These are phyloP conservation scores for Alosa alosa DNA, from an alignment of 2,113 vertebrate species.

Conservation along the genomic window DNA sequence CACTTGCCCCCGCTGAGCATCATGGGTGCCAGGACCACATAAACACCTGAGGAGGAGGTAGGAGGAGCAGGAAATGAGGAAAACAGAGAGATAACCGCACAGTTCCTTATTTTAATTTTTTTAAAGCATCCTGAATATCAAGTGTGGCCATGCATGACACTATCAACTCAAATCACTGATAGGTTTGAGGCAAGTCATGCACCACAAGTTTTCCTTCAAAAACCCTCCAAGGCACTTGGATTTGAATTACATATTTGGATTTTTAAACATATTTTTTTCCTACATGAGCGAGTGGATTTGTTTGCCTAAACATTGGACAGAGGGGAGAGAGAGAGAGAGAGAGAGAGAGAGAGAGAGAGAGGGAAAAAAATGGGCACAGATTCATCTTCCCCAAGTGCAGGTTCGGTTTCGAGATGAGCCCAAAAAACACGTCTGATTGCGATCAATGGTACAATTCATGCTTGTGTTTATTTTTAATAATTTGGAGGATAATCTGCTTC, in stretches of 20 bases:
- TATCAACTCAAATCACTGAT: not conserved
- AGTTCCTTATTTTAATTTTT: too few species aligned
- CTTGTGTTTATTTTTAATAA: conserved; percentile 49
- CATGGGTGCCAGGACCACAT: conserved; percentile 54
- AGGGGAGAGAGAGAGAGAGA: not conserved
- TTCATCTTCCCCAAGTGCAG: conserved; percentile 24
- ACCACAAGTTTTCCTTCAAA: not conserved
- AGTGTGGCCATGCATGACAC: not conserved
- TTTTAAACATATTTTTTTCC: not conserved
- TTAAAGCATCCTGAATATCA: not conserved
- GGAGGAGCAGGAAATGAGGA: not conserved
- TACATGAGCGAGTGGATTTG: not conserved
- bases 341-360: not conserved
- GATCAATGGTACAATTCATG: conserved; percentile 41
- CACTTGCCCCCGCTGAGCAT: conserved; percentile 24
- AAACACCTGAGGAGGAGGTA: conserved; percentile 51
- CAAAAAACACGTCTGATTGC: conserved; percentile 39
- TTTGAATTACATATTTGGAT: not conserved
- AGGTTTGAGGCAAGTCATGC: not conserved
- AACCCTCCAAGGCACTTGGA: not conserved
- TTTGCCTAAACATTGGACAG: conserved; percentile 4
- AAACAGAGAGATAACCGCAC: not conserved
- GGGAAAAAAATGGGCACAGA: not conserved
- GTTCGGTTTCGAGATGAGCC: conserved; percentile 30
- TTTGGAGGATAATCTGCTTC: conserved; percentile 41